Evolutionary conservation across 2,113 vertebrate species (phyloP), one percentile per base, ranked within the genome.

Genomic region (Etheostoma spectabile): DNA sequence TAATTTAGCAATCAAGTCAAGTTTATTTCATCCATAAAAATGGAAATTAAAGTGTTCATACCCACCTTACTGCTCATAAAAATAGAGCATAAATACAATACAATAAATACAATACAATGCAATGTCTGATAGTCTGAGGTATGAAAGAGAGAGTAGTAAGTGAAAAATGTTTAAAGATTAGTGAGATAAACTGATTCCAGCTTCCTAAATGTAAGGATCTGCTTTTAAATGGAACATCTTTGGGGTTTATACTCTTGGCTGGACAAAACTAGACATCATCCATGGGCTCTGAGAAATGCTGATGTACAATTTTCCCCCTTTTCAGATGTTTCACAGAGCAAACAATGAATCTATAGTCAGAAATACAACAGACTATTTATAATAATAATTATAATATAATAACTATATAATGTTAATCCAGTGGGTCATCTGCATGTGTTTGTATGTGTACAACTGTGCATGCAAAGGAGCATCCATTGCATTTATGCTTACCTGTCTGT

Each of bases 401-500:
- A 42, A 42, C 8, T 42, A 27, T 42, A 27, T 4, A 24, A 19
- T 16, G 19, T 52, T 22, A 16, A 24, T 49, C 21, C 61, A 3
- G 18, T n/a, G 1, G 15, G 5, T 14, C 4, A 27, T 21, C 21
- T 19, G 6, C 15, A 19, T 55, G 10, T 16, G 21, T 53, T 22
- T 22, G 21, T 13, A 8, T 33, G 3, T 46, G 8, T 46, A 16
- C 3, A 33, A 67, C 67, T 45, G 42, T 57, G 51, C 57, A 22
- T 35, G 18, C 3, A n/a, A 61, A 13, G 33, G 1, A 22, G 2
- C 14, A 6, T 74, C 5, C 0, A 7, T 27, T 66, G 66, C 30
- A 65, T 74, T 21, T 5, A 24, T 14, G 30, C 46, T 33, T 61
- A 71, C 80, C 42, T 81, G 19, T 68, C 46, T 38, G 13, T 48